These are phyloP conservation scores for Hippoglossus stenolepis DNA, from an alignment of 2,113 vertebrate species.

Conservation along the genomic window DNA sequence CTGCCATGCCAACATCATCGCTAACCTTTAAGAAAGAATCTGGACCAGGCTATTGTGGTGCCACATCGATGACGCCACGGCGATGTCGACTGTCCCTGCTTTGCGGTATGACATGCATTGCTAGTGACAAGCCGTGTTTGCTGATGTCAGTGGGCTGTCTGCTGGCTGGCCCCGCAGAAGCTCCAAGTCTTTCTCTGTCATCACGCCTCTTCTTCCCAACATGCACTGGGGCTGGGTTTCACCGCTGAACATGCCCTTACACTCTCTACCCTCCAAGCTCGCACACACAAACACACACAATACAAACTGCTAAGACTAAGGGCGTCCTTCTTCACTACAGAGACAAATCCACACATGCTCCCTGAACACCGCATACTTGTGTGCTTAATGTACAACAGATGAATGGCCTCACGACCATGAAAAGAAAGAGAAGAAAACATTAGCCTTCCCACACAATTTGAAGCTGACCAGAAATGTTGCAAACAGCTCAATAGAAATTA, in stretches of 20 bases:
- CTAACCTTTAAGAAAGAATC: slow-evolving; percentile 69
- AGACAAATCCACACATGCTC: slow-evolving; percentile 54
- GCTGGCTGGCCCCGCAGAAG: slow-evolving; percentile 63
- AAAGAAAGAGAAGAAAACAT: slow-evolving; percentile 25
- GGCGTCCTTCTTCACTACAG: slow-evolving; percentile 34
- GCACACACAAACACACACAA: slow-evolving; percentile 9
- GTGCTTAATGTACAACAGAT: slow-evolving; percentile 70
- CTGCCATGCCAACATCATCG: slow-evolving; percentile 45
- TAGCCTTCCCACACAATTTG: slow-evolving; percentile 43
- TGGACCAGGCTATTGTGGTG: slow-evolving; percentile 55
- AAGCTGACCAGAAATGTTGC: slow-evolving; percentile 55
- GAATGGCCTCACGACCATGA: slow-evolving; percentile 51
- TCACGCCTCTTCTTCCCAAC: slow-evolving; percentile 66
- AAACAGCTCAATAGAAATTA: slow-evolving; percentile 69
- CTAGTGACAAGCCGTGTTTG: slow-evolving; percentile 74
- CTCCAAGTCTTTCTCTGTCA: slow-evolving; percentile 66
- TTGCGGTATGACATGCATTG: slow-evolving; percentile 64
- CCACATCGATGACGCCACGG: slow-evolving; percentile 61
- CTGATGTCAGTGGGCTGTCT: slow-evolving; percentile 72
- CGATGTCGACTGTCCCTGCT: slow-evolving; percentile 50
- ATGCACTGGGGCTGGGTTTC: slow-evolving; percentile 68
- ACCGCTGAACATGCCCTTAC: slow-evolving; percentile 50
- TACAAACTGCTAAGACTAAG: slow-evolving; percentile 23
- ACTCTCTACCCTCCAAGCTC: slow-evolving; percentile 41
- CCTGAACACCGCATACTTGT: slow-evolving; percentile 54